Evolutionary conservation across 92 coral and sea anemone species (phyloP).

Genomic region (Blastomussa wellsi): DNA sequence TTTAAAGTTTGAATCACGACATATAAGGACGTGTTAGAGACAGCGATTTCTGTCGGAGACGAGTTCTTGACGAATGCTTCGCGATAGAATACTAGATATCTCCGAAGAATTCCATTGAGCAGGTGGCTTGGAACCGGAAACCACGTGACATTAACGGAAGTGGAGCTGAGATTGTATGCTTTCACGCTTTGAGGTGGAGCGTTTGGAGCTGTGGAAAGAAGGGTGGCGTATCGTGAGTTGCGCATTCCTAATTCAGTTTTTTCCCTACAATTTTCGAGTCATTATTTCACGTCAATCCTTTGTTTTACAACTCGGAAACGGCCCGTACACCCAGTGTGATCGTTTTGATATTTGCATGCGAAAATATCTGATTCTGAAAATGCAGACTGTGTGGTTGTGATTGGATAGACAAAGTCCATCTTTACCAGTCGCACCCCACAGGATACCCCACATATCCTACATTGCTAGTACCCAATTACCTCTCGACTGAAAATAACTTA

Average conservation of each 20-base stretch:
- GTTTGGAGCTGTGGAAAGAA: slow-evolving; percentile 28
- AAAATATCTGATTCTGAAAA: neutral
- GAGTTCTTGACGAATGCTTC: neutral
- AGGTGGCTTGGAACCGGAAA: neutral
- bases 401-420: too few species aligned
- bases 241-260: too few species aligned
- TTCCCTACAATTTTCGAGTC: too few species aligned
- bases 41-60: neutral
- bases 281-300: too few species aligned
- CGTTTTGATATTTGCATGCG: neutral
- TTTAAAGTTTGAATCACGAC: slow-evolving; percentile 15
- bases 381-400: neutral
- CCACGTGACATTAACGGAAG: slow-evolving; percentile 37
- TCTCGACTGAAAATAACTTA: neutral
- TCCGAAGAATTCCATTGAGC: slow-evolving; percentile 25
- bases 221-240: too few species aligned
- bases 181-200: slow-evolving; percentile 21
- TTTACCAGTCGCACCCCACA: too few species aligned
- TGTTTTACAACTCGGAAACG: too few species aligned
- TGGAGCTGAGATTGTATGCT: slow-evolving; percentile 26
- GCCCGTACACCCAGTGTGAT: too few species aligned
- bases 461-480: neutral
- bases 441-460: neutral
- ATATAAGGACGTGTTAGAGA: neutral
- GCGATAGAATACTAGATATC: slow-evolving; percentile 12